These are phyloP conservation scores for Microcaecilia unicolor DNA, from an alignment of 2,797 vertebrate species.

Conservation along the genomic window DNA sequence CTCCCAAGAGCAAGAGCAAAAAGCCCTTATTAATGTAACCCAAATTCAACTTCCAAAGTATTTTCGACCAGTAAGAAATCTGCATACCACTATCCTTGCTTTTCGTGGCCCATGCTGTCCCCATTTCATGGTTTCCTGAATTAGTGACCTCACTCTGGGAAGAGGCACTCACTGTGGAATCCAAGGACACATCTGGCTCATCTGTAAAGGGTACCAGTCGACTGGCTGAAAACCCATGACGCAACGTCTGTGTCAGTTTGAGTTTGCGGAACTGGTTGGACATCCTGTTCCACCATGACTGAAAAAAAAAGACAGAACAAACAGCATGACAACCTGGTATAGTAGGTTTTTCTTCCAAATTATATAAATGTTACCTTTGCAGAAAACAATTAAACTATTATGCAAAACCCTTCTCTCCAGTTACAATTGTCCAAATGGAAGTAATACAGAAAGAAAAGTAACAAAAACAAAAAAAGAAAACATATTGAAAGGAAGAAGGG, in stretches of 20 bases:
- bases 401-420: no score
- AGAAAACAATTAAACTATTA: no score
- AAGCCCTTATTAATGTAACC: no score
- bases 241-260: slow-evolving; percentile 87
- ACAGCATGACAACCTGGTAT: no score
- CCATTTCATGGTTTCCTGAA: slow-evolving; percentile 41
- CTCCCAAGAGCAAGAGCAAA: no score
- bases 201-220: slow-evolving; percentile 79
- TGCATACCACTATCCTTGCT: slow-evolving; percentile 68
- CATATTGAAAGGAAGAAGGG: no score
- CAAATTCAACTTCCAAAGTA: background rate
- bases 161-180: slow-evolving; percentile 74
- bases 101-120: slow-evolving; percentile 49
- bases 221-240: slow-evolving; percentile 78
- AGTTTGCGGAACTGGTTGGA: slow-evolving; percentile 92
- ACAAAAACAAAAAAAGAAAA: no score
- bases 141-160: slow-evolving; percentile 37
- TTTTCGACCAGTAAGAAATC: background rate
- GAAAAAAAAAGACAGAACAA: slow-evolving; percentile 10
- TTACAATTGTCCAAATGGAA: no score
- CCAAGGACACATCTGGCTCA: slow-evolving; percentile 61
- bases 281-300: slow-evolving; percentile 98
- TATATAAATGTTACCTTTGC: no score
- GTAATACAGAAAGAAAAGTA: no score
- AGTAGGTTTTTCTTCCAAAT: no score